A percentile compares a stretch with the other conserved stretches of the same genome.
Evolutionary conservation across 2,888 invertebrate species (phyloP).

Genomic region (Eristalinus sepulchralis): DNA sequence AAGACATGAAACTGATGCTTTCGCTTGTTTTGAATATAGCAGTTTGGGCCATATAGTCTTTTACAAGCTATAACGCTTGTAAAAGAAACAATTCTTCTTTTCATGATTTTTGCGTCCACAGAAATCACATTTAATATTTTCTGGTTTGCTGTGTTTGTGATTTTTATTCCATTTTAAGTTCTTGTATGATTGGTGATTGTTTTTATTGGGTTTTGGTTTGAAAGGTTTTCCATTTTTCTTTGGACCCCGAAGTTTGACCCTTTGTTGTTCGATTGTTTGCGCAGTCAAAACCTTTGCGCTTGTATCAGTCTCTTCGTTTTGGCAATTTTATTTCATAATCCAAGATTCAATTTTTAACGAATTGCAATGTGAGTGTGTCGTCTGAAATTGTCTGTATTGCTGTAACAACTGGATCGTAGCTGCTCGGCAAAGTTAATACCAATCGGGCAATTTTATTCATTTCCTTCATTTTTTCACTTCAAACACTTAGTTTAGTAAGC

Average conservation of each 20-base stretch:
- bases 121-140: slow-evolving; percentile 18
- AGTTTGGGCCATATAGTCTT: too few relatives aligned
- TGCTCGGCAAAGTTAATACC: slow-evolving; percentile 17
- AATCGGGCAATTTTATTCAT: slow-evolving; percentile 18
- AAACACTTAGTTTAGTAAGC: too few relatives aligned
- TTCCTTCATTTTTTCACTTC: slow-evolving; percentile 10
- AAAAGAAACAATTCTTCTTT: slow-evolving; percentile 17
- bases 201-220: background rate
- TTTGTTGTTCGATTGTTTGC: slow-evolving; percentile 5
- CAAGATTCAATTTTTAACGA: slow-evolving; percentile 4
- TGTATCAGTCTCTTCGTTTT: slow-evolving; percentile 12
- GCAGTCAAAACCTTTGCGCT: slow-evolving; percentile 16
- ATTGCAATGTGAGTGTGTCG: slow-evolving; percentile 5
- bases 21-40: slow-evolving; percentile 18
- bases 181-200: slow-evolving; percentile 15
- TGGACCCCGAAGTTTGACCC: slow-evolving; percentile 3
- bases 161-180: slow-evolving; percentile 22
- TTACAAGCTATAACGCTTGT: slow-evolving; percentile 1
- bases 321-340: background rate
- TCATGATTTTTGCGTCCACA: slow-evolving; percentile 17
- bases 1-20: slow-evolving; percentile 16
- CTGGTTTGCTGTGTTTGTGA: slow-evolving; percentile 13
- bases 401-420: slow-evolving; percentile 6
- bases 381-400: slow-evolving; percentile 15
- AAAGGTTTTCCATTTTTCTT: slow-evolving; percentile 10